These are phyloP conservation scores for Allobates femoralis DNA, from an alignment of 2,797 vertebrate genomes.

Conservation along the genomic window DNA sequence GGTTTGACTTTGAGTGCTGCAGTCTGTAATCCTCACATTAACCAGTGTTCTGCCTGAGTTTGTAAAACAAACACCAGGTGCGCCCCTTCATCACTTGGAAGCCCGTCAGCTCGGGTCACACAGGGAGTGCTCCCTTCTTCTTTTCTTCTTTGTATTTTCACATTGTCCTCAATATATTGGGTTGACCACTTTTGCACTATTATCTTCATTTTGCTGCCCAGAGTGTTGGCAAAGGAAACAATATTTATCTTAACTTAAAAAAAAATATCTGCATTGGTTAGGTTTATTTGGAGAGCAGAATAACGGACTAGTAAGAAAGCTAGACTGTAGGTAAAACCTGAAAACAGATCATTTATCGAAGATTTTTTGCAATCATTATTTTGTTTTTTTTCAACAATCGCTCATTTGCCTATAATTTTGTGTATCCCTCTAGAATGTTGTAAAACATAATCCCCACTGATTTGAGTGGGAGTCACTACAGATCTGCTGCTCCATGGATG, in stretches of 20 bases:
- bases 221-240: neutral
- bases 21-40: no score
- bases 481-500: constrained; percentile 46
- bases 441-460: constrained; percentile 21
- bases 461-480: constrained; percentile 43
- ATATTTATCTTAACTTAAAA: no score
- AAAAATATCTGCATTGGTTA: no score
- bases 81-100: no score
- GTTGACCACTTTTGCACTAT: neutral
- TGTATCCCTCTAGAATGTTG: neutral
- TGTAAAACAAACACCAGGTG: no score
- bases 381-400: neutral
- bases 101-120: no score
- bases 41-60: no score
- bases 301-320: neutral
- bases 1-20: no score
- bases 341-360: neutral
- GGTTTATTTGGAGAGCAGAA: neutral
- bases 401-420: neutral
- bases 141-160: no score
- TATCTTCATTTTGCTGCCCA: neutral
- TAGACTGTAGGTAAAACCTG: neutral
- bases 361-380: neutral
- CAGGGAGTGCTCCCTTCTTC: no score
- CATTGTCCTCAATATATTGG: no score